Base-by-base conservation (phyloP, 1,140 invertebrate species). In the Drosophila ercepeae region DNA sequence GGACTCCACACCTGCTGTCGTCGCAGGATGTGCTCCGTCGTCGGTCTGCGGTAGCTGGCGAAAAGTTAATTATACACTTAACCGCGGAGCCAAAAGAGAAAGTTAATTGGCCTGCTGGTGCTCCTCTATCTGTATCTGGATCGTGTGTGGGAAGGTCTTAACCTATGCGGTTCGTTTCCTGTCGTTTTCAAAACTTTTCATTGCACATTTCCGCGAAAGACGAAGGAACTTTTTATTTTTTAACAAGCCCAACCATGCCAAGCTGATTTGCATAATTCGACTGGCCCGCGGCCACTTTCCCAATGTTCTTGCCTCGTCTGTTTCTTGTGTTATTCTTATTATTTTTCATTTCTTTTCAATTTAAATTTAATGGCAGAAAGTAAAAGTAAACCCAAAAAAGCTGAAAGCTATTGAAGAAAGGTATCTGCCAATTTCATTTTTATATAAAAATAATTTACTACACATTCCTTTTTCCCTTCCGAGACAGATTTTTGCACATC, bases 31-130 rank as follows among this genome's bases (percentile, higher is more conserved):
- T 25, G 49, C 27, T 39, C 36, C 36, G 36, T 16, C 36, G 14
- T 2, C 21, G n/a, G 55, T 60, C 55, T 44, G 59, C 63, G 58
- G 57, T 61, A 23, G 11, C 13, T 41, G 44, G 44, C 61, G 41
- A 53, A 45, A 53, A 53, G 46, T 67, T 65, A 67, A 67, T 67
- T 67, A 67, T 14, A 67, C 60, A 48, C 57, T 64, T 49, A 41
- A 29, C 60, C 60, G 13, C 60, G 39, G 42, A 48, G 57, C 60
- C 34, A 25, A 27, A 2, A 8, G 27, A 14, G 42, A 13, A 41
- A 25, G 60, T 25, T 60, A 64, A 59, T 64, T 64, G 60, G 53
- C 41, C 39, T 21, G 16, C 27, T 58, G 29, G 13, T 58, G 19
- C 27, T 19, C 3, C 19, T 21, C 3, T n/a, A 14, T 42, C 16